Base-by-base conservation (phyloP, 1,140 invertebrate species). In the Nomia melanderi region DNA sequence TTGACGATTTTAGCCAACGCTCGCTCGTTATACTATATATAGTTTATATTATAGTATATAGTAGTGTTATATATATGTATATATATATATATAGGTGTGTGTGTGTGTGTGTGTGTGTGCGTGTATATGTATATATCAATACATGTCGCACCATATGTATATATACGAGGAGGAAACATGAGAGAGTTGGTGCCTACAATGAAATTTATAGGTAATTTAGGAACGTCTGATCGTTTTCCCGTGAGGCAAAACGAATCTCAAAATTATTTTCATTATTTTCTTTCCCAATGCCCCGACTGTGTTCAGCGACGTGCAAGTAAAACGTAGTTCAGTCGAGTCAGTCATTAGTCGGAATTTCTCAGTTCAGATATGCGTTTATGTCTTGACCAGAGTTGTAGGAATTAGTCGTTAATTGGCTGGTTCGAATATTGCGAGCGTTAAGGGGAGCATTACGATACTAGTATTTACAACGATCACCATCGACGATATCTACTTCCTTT, bases 331-430 rank as follows among this genome's bases (percentile, higher is more conserved):
- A 23, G 31, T 12, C 57, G 29, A 20, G 12, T 47, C 29, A 23
- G 2, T 25, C 7, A 12, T 72, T 63, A 50, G 41, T 17, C 11
- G 17, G 29, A 27, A 25, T 73, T 53, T 54, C 44, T 17, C 31
- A n/a, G n/a, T 72, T 63, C 31, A 41, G 23, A 62, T 72, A 62
- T 62, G 57, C 41, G 27, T 72, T 29, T 53, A 50, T 72, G 53
- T 50, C 41, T 36, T 44, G 41, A 33, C 25, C 23, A 25, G 56
- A 59, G 31, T 63, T 47, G 57, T 62, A 53, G 31, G 39, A 63
- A 64, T 73, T 64, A 54, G 59, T 39, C 2, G 23, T 64, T 53
- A 73, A 73, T 73, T 63, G 59, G 59, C 44, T 53, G 33, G 31
- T 12, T n/a, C 11, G 59, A 39, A 14, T 73, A 63, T 73, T 31